Evolutionary conservation across 2,888 invertebrate genomes (phyloP).

Genomic region (Tolmerus cingulatus): DNA sequence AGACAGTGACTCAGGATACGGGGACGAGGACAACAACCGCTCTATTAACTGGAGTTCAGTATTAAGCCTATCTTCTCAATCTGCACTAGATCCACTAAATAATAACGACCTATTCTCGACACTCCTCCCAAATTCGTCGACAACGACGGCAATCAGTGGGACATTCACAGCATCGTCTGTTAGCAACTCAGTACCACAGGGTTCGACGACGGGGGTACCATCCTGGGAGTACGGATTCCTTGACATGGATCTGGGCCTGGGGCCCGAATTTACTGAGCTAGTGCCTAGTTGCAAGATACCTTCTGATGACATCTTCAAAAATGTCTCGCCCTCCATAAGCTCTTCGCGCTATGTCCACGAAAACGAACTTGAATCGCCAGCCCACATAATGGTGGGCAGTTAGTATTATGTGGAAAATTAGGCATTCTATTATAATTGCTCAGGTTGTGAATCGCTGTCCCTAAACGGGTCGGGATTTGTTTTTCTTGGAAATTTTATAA

Average conservation of each 20-base stretch:
- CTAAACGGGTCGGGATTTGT: slow-evolving; percentile 8
- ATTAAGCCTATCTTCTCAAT: slow-evolving; percentile 84
- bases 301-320: slow-evolving; percentile 66
- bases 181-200: neutral
- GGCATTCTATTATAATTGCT: slow-evolving; percentile 35
- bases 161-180: slow-evolving; percentile 51
- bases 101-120: slow-evolving; percentile 75
- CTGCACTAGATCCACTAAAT: slow-evolving; percentile 82
- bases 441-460: slow-evolving; percentile 43
- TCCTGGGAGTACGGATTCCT: slow-evolving; percentile 63
- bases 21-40: slow-evolving; percentile 77
- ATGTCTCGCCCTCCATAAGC: slow-evolving; percentile 58
- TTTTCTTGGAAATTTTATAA: slow-evolving; percentile 36
- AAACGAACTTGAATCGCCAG: slow-evolving; percentile 66
- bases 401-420: slow-evolving; percentile 58
- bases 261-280: slow-evolving; percentile 66
- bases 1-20: slow-evolving; percentile 79
- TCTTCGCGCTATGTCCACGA: slow-evolving; percentile 59
- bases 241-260: slow-evolving; percentile 65
- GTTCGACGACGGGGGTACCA: slow-evolving; percentile 50
- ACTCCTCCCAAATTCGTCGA: slow-evolving; percentile 59
- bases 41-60: slow-evolving; percentile 93
- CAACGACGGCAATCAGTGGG: slow-evolving; percentile 46
- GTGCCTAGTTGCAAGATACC: slow-evolving; percentile 67
- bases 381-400: slow-evolving; percentile 68